A percentile compares a stretch with the other conserved stretches of the same genome.
Conservation (phyloP, 2,113 vertebrate genomes). For the Holacanthus passer region DNA sequence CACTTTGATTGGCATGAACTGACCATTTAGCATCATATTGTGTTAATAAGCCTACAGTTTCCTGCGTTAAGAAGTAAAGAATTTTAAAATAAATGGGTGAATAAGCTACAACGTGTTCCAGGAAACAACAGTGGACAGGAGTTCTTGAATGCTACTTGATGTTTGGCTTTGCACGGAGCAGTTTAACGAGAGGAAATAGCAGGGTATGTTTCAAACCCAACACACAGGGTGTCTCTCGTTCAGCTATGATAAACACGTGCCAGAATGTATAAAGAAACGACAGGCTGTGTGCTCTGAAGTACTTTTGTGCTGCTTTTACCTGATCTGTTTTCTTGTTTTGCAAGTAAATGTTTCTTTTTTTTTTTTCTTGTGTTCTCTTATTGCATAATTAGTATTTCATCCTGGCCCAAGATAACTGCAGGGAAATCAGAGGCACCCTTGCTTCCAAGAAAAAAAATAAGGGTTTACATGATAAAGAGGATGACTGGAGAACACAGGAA, state of each 20-base stretch:
- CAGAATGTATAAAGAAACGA: constrained; percentile 80
- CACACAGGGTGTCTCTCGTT: constrained; percentile 63
- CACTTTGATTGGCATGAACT: constrained; percentile 31
- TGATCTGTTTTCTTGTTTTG: constrained; percentile 66
- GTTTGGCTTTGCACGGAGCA: constrained; percentile 66
- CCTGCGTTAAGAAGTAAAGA: constrained; percentile 12
- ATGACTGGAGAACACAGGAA: constrained; percentile 70
- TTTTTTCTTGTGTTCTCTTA: constrained; percentile 67
- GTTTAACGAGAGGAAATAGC: constrained; percentile 52
- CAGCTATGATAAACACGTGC: constrained; percentile 69
- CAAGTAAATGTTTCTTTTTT: constrained; percentile 54
- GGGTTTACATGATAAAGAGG: constrained; percentile 68
- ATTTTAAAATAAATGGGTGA: constrained; percentile 19
- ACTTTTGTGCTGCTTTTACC: constrained; percentile 77
- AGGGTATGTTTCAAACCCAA: constrained; percentile 55
- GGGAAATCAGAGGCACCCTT: constrained; percentile 75
- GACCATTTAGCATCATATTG: constrained; percentile 16
- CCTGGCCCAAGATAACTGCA: constrained; percentile 71
- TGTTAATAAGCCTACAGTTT: constrained; percentile 17
- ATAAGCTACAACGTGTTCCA: constrained; percentile 12
- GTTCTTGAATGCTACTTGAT: constrained; percentile 60
- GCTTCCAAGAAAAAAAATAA: constrained; percentile 60
- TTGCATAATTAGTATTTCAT: constrained; percentile 66
- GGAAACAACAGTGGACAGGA: constrained; percentile 30
- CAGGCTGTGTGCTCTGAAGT: constrained; percentile 72